Conservation (phyloP, 2,797 vertebrate genomes). For the Silurus lanzhouensis region DNA sequence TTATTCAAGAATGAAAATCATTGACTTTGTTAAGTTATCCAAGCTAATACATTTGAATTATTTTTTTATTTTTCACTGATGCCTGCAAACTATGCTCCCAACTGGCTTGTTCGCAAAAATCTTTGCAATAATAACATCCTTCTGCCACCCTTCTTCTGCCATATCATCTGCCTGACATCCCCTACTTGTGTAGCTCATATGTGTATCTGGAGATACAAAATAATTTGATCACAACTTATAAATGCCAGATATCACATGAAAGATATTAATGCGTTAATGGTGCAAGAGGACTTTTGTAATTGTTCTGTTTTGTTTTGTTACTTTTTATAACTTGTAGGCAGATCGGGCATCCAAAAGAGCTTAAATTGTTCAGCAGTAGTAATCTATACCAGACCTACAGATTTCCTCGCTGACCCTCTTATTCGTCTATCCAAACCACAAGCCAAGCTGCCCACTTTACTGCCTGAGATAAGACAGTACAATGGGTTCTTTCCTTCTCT, state of each 20-base stretch:
- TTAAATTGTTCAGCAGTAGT: conserved; percentile 13
- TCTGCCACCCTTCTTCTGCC: background rate
- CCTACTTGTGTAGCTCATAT: background rate
- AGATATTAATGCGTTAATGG: background rate
- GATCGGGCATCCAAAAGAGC: background rate
- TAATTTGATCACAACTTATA: background rate
- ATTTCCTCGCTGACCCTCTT: conserved; percentile 17
- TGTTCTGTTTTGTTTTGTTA: conserved; percentile 20
- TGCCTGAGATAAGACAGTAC: conserved; percentile 32
- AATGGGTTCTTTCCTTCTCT: background rate
- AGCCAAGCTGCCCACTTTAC: conserved; percentile 1
- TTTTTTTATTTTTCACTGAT: background rate
- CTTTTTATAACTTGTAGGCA: background rate
- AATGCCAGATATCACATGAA: background rate
- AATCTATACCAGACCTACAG: conserved; percentile 20
- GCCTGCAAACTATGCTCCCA: background rate
- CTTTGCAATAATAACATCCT: background rate
- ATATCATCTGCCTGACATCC: background rate
- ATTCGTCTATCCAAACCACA: conserved; percentile 20
- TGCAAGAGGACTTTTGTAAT: background rate
- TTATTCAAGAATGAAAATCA: background rate
- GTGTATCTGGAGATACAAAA: background rate
- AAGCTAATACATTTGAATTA: background rate
- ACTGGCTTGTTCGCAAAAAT: background rate
- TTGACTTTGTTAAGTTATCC: background rate